Conservation (phyloP, 2,797 vertebrate genomes). For the Manis javanica region DNA sequence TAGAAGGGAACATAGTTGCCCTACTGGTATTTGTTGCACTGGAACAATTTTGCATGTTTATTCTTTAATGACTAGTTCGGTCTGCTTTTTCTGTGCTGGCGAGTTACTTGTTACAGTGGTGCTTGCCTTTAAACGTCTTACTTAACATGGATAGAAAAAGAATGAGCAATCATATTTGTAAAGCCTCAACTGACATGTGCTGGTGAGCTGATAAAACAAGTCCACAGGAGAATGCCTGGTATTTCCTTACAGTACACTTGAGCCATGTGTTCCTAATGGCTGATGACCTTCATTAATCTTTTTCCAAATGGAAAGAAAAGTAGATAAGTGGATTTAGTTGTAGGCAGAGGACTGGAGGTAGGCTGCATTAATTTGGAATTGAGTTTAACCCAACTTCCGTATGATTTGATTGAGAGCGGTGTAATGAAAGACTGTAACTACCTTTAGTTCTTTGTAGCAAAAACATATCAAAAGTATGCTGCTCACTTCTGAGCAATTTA, state of each 20-base stretch:
- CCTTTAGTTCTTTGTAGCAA: conserved; percentile 48
- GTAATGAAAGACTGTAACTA: conserved; percentile 28
- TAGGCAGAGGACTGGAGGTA: conserved; percentile 16
- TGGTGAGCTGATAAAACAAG: conserved; percentile 41
- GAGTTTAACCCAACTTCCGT: conserved; percentile 51
- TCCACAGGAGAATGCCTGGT: conserved; percentile 14
- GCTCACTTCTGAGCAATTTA: conserved; percentile 66
- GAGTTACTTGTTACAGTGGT: neutral
- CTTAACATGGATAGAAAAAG: conserved; percentile 54
- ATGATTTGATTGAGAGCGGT: conserved; percentile 34
- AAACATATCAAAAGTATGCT: conserved; percentile 50
- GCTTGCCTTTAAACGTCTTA: neutral
- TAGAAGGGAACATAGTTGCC: neutral
- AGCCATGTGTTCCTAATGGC: conserved; percentile 63
- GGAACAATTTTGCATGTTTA: neutral
- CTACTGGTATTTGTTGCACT: neutral
- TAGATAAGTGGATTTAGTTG: conserved; percentile 47
- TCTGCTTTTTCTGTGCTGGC: neutral
- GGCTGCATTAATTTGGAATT: conserved; percentile 33
- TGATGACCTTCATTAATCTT: conserved; percentile 70
- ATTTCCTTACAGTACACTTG: conserved; percentile 75
- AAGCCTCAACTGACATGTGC: neutral
- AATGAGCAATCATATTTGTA: neutral
- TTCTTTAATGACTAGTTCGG: neutral
- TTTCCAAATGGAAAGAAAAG: conserved; percentile 71